Base-by-base conservation (phyloP, 2,113 vertebrate species). In the Cacatua alba region DNA sequence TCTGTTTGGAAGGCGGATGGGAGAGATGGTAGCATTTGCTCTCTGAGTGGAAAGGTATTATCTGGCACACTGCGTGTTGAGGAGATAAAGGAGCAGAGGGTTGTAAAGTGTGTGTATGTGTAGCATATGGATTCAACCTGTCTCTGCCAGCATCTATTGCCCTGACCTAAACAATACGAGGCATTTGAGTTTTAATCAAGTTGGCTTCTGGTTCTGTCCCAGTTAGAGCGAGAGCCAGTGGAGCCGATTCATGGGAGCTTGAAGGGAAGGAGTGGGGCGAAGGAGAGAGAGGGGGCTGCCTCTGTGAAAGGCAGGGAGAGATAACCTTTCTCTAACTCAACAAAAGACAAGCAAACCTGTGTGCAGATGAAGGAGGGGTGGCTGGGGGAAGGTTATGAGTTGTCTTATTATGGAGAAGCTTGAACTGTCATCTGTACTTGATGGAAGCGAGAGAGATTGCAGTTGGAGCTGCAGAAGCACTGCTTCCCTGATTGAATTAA, bases 401-500 rank as follows among this genome's bases (percentile, higher is more conserved):
- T 92, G 87, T 94, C 82, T 94, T 91, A 94, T 94, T 97, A 82
- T 82, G 86, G 88, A 94, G 81, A 92, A 97, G 88, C 95, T 95
- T 93, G 93, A 96, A 96, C 95, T 82, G 67, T 97, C 96, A 82
- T 95, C 94, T 93, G 77, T 35, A 53, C 83, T 87, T 94, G 91
- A 96, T 95, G 81, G 80, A 92, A 83, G 60, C 5, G 65, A 96
- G 93, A 92, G 94, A 82, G 85, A 94, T 95, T 85, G 88, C 88
- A 62, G 82, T 72, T 94, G 87, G 88, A 91, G 92, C 91, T 93
- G 88, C 94, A 72, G 94, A 95, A 97, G 94, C 64, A 12, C 88
- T 94, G 88, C 94, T 64, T 96, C 89, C 70, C 89, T 98, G 97
- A 93, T 93, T 98, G 96, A 97, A 97, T 97, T 98, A 97, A 96